A percentile compares a stretch with the other conserved stretches of the same genome.
Conservation (phyloP, 1,140 invertebrate genomes). For the Tetramorium alpestre region DNA sequence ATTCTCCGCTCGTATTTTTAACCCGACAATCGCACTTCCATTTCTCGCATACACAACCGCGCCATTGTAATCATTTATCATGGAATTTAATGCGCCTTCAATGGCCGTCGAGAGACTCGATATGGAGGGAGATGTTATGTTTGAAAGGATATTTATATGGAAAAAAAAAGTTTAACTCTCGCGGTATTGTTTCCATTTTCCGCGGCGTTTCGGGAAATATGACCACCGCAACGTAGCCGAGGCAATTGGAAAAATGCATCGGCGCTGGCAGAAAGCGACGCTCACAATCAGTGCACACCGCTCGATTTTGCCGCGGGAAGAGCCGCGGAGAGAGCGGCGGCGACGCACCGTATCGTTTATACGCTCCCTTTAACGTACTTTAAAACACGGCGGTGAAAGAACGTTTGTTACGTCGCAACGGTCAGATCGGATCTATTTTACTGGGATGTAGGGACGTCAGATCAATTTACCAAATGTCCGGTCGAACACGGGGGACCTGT, state of each 20-base stretch:
- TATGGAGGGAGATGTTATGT: slow-evolving; percentile 25
- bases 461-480: slow-evolving; percentile 74
- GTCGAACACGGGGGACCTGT: slow-evolving; percentile 71
- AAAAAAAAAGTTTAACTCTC: background rate
- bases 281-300: background rate
- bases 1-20: slow-evolving; percentile 54
- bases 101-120: slow-evolving; percentile 28
- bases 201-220: background rate
- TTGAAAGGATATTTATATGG: slow-evolving; percentile 11
- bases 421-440: slow-evolving; percentile 68
- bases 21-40: slow-evolving; percentile 24
- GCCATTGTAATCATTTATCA: slow-evolving; percentile 60
- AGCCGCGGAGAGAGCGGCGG: background rate
- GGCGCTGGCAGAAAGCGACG: background rate
- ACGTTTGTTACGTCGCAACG: slow-evolving; percentile 60
- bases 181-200: background rate
- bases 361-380: slow-evolving; percentile 31
- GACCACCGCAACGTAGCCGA: background rate
- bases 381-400: slow-evolving; percentile 50
- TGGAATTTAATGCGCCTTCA: slow-evolving; percentile 36
- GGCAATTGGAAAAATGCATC: slow-evolving; percentile 22
- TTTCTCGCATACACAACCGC: slow-evolving; percentile 4
- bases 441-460: slow-evolving; percentile 71
- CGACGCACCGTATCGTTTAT: background rate
- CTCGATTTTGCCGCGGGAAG: background rate